These are phyloP conservation scores for Pteronura brasiliensis DNA, from an alignment of 2,113 vertebrate genomes.

Conservation along the genomic window DNA sequence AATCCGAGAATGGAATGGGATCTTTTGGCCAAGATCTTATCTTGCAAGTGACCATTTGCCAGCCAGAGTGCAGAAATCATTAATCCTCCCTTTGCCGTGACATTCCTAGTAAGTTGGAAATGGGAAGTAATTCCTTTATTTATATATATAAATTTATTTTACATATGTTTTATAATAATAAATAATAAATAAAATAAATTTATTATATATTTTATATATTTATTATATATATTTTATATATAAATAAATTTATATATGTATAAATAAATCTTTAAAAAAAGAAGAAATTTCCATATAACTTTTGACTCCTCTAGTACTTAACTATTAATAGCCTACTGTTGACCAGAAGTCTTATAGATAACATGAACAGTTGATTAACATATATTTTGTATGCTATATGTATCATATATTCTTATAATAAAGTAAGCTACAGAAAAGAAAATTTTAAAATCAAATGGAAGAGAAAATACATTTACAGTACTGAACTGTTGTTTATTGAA, in stretches of 20 bases:
- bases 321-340: neutral
- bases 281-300: neutral
- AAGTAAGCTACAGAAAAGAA: neutral
- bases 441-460: neutral
- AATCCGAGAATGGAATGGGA: neutral
- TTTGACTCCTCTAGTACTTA: neutral
- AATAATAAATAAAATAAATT: too few species aligned
- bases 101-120: neutral
- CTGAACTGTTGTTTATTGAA: neutral
- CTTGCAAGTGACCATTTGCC: neutral
- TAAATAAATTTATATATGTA: neutral
- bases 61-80: neutral
- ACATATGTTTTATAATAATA: too few species aligned
- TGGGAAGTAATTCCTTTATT: neutral
- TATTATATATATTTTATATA: too few species aligned
- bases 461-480: neutral
- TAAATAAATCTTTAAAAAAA: neutral
- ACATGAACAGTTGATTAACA: neutral
- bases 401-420: neutral
- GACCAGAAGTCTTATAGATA: neutral
- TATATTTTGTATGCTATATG: neutral
- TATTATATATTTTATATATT: too few species aligned
- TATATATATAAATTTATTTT: too few species aligned
- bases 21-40: neutral
- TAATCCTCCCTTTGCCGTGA: neutral